phyloP scores from a whole-genome alignment of 2,888 invertebrate species.

The Drosophila peninsularis region DNA sequence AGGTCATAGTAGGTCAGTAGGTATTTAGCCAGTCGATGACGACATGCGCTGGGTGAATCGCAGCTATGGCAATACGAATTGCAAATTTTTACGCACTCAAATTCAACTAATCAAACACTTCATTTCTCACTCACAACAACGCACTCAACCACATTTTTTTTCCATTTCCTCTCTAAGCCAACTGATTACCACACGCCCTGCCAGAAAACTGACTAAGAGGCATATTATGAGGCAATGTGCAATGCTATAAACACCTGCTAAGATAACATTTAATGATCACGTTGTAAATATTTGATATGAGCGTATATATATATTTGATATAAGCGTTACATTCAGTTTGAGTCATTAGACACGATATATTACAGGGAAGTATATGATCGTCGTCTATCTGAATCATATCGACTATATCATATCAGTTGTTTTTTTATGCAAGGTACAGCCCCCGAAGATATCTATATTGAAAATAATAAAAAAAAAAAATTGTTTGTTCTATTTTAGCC shows the following conservation, averaged over 20 bases:
- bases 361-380: neutral
- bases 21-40: constrained; percentile 17
- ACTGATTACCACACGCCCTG: neutral
- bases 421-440: too few relatives aligned
- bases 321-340: neutral
- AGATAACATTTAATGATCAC: too few relatives aligned
- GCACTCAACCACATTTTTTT: neutral
- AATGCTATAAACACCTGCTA: too few relatives aligned
- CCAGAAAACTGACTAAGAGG: neutral
- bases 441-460: too few relatives aligned
- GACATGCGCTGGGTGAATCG: neutral
- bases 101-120: neutral
- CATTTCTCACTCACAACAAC: neutral
- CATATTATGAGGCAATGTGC: too few relatives aligned
- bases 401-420: too few relatives aligned
- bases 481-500: too few relatives aligned
- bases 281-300: neutral
- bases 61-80: neutral
- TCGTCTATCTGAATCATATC: too few relatives aligned
- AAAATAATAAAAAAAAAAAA: too few relatives aligned
- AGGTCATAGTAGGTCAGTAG: constrained; percentile 4
- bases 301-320: too few relatives aligned
- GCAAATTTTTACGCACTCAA: neutral
- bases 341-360: neutral
- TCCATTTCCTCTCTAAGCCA: too few relatives aligned